These are phyloP conservation scores for Blera fallax DNA, from an alignment of 2,888 invertebrate species.

Conservation along the genomic window DNA sequence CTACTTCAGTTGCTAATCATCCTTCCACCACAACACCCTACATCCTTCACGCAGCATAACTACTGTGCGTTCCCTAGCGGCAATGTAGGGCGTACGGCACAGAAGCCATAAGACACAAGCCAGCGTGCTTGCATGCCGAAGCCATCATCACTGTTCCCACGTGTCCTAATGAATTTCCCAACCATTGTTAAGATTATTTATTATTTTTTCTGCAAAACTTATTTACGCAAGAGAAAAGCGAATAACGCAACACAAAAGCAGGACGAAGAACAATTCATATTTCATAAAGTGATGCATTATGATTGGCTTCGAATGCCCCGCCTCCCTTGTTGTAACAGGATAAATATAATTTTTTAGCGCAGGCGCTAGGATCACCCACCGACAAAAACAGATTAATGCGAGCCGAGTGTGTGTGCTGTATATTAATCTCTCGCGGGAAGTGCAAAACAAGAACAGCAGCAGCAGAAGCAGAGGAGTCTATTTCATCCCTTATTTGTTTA, in stretches of 20 bases:
- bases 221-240: constrained; percentile 61
- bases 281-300: constrained; percentile 72
- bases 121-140: constrained; percentile 22
- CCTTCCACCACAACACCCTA: constrained; percentile 9
- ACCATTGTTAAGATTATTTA: constrained; percentile 64
- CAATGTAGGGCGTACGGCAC: background rate
- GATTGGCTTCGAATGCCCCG: constrained; percentile 75
- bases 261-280: constrained; percentile 68
- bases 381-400: constrained; percentile 44
- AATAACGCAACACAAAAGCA: constrained; percentile 69
- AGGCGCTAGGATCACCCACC: constrained; percentile 76
- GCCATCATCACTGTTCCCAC: constrained; percentile 67
- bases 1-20: constrained; percentile 27
- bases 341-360: constrained; percentile 81
- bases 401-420: constrained; percentile 49
- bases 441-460: constrained; percentile 49
- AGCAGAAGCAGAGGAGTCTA: background rate
- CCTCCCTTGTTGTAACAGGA: constrained; percentile 78
- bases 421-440: constrained; percentile 64
- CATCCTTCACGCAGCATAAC: constrained; percentile 6
- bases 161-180: constrained; percentile 74
- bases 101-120: background rate
- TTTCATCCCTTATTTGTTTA: constrained; percentile 61
- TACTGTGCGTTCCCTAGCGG: constrained; percentile 13
- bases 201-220: constrained; percentile 62